Percentiles rank a stretch among this genome's conserved stretches.
These are phyloP conservation scores for Salminus brasiliensis DNA, from an alignment of 2,113 vertebrate genomes.

Conservation along the genomic window DNA sequence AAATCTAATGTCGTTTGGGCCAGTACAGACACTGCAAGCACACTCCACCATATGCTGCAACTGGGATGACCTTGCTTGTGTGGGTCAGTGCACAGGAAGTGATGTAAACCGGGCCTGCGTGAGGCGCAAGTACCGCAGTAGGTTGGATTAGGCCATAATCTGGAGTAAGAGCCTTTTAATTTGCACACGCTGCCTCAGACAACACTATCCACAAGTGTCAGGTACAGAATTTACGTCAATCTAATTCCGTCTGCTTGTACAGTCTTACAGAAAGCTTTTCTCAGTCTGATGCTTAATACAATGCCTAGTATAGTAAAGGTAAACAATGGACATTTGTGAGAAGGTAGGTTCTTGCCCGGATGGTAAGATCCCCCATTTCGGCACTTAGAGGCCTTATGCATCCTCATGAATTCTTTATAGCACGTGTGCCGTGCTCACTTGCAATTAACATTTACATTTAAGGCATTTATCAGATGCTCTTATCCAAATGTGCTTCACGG, in stretches of 20 bases:
- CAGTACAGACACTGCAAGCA: neutral
- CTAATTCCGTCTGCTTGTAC: neutral
- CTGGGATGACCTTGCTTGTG: slow-evolving; percentile 22
- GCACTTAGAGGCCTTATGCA: too few species aligned
- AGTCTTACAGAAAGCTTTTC: neutral
- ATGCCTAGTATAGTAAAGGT: neutral
- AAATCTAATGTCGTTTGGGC: neutral
- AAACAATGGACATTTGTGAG: neutral
- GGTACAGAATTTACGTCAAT: neutral
- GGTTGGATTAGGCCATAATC: slow-evolving; percentile 37
- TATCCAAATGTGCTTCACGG: too few species aligned
- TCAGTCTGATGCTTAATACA: neutral
- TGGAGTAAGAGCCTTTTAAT: slow-evolving; percentile 21
- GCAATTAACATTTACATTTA: too few species aligned
- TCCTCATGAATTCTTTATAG: too few species aligned
- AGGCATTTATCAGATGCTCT: too few species aligned
- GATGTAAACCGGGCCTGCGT: slow-evolving; percentile 41
- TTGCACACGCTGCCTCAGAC: neutral
- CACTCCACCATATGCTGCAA: neutral
- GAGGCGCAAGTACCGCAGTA: neutral
- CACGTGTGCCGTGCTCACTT: too few species aligned
- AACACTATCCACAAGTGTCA: neutral
- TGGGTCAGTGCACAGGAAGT: slow-evolving; percentile 29
- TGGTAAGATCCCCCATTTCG: too few species aligned
- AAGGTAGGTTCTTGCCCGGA: neutral